Conservation (phyloP, 2,113 vertebrate species). For the Peucedramus taeniatus region DNA sequence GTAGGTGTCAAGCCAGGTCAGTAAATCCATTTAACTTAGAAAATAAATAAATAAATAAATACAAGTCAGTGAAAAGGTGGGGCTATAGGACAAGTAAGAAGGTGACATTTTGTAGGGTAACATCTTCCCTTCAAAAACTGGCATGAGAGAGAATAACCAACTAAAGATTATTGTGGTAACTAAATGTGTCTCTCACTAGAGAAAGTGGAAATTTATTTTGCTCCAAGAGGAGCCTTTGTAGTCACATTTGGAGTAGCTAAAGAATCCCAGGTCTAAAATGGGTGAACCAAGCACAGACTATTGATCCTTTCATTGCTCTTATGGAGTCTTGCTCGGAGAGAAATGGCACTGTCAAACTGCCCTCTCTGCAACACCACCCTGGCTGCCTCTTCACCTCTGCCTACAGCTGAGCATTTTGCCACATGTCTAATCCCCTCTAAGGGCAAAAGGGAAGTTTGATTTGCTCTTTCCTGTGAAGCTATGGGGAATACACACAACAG, state of each 20-base stretch:
- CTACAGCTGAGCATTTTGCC: neutral
- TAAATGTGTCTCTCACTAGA: neutral
- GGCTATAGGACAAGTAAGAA: neutral
- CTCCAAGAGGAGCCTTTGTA: neutral
- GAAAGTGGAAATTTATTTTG: neutral
- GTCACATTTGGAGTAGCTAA: neutral
- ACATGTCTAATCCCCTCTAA: neutral
- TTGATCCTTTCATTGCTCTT: neutral
- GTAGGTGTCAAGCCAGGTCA: neutral
- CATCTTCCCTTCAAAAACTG: neutral
- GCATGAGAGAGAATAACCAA: neutral
- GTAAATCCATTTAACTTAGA: neutral
- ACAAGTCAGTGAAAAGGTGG: neutral
- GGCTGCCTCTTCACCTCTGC: neutral
- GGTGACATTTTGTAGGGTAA: neutral
- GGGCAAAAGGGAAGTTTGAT: neutral
- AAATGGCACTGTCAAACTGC: neutral
- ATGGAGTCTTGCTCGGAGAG: neutral
- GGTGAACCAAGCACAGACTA: neutral
- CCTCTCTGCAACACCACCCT: neutral
- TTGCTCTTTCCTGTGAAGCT: neutral
- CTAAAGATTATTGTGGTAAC: neutral
- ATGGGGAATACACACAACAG: neutral
- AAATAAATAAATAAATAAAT: neutral
- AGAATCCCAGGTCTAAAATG: neutral